Evolutionary conservation across 2,888 invertebrate genomes (phyloP).

Genomic region (Tachystola acroxantha): DNA sequence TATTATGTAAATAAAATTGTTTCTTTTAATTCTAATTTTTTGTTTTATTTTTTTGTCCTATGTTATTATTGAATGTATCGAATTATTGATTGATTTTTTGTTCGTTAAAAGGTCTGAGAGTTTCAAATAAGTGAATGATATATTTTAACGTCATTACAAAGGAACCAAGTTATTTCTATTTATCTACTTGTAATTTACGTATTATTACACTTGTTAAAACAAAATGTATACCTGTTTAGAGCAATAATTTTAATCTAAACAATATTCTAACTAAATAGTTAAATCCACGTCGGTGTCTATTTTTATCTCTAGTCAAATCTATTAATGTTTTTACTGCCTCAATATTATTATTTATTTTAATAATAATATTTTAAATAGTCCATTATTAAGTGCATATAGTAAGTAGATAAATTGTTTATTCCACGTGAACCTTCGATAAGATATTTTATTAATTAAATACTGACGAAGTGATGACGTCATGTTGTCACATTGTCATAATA

Average conservation of each 20-base stretch:
- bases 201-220: conserved; percentile 50
- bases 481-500: background rate
- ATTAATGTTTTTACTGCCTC: conserved; percentile 48
- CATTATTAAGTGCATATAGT: background rate
- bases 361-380: conserved; percentile 9
- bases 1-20: conserved; percentile 51
- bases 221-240: conserved; percentile 52
- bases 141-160: conserved; percentile 33
- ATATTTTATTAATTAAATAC: background rate
- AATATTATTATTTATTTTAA: conserved; percentile 32
- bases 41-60: conserved; percentile 23
- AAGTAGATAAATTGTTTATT: background rate
- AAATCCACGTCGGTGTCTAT: conserved; percentile 59
- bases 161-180: conserved; percentile 52
- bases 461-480: background rate
- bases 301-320: conserved; percentile 56
- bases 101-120: conserved; percentile 15
- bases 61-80: conserved; percentile 13
- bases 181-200: conserved; percentile 20
- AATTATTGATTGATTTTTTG: background rate
- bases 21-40: conserved; percentile 31
- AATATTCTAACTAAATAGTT: conserved; percentile 42
- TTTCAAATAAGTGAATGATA: conserved; percentile 21
- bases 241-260: conserved; percentile 57
- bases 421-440: background rate